Conservation (phyloP, 1,140 invertebrate genomes). For the Ceratina calcarata region DNA sequence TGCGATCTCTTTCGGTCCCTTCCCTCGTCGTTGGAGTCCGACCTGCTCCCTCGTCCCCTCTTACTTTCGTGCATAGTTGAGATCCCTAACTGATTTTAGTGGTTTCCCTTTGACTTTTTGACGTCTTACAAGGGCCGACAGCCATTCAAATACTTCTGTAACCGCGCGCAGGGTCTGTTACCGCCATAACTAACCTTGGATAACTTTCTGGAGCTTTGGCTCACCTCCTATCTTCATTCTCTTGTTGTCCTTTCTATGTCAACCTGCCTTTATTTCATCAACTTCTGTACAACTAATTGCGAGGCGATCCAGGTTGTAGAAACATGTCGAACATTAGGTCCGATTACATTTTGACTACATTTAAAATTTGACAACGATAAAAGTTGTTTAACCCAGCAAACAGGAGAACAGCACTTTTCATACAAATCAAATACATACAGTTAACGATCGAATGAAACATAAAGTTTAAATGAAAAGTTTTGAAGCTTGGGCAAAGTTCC, state of each 20-base stretch:
- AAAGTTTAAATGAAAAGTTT: neutral
- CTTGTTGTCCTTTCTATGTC: neutral
- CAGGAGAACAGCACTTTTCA: neutral
- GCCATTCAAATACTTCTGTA: constrained; percentile 79
- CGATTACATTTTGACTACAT: no score
- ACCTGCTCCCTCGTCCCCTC: constrained; percentile 27
- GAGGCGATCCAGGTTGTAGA: no score
- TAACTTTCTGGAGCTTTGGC: constrained; percentile 61
- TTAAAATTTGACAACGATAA: no score
- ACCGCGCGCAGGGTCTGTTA: constrained; percentile 71
- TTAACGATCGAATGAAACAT: neutral
- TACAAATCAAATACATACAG: no score
- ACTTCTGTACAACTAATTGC: neutral
- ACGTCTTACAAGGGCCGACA: constrained; percentile 79
- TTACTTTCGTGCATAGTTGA: constrained; percentile 76
- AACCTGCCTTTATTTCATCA: neutral
- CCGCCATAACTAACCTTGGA: constrained; percentile 78
- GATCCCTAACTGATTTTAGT: constrained; percentile 81
- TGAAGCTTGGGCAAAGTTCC: constrained; percentile 1
- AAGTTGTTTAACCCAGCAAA: no score
- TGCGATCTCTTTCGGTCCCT: constrained; percentile 42
- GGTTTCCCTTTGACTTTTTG: constrained; percentile 81
- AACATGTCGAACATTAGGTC: no score
- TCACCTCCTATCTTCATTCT: constrained; percentile 21
- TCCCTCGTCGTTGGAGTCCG: constrained; percentile 49